Base-by-base conservation (phyloP, 1,140 invertebrate genomes). In the Homalodisca vitripennis region DNA sequence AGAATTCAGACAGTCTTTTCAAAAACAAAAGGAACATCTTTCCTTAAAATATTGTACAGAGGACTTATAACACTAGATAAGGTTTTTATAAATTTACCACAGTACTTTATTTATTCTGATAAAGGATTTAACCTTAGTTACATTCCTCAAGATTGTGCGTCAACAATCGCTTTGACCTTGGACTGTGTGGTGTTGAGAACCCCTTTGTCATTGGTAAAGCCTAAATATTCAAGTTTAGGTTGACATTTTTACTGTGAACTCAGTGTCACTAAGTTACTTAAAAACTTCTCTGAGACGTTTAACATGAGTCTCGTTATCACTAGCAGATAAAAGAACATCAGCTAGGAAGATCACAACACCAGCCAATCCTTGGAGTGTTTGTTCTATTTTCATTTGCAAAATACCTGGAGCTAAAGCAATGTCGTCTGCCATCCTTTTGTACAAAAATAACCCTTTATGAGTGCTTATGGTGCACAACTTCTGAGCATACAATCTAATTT, bases 121-220 rank as follows among this genome's bases (percentile, higher is more conserved):
- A n/a, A n/a, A n/a, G n/a, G n/a, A n/a, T n/a, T n/a, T n/a, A n/a
- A n/a, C n/a, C n/a, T n/a, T n/a, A n/a, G n/a, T n/a, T n/a, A n/a
- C n/a, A n/a, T n/a, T n/a, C n/a, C n/a, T 41, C 34, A 10, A 17
- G 34, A 41, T 41, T 10, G 6, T 17, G 77, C 67, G 60, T 74
- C 73, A 0, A 48, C 46, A 41, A 80, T 75, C 0, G 75, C 74
- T 10, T 73, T 12, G 0, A 77, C 67, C 71, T 78, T 77, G 0
- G 73, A 70, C 26, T 53, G 48, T 67, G 65, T 69, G 78, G 73
- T 47, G 69, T 71, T 30, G 2, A 80, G 72, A 14, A 78, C 79
- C 2, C 74, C 57, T 3, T 30, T 31, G 60, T 71, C 69, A 10
- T 81, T 72, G 32, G 41, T 65, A 65, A 78, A 78, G 20, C 79